phyloP scores from a whole-genome alignment of 1,140 invertebrate genomes.

The Cydia amplana region DNA sequence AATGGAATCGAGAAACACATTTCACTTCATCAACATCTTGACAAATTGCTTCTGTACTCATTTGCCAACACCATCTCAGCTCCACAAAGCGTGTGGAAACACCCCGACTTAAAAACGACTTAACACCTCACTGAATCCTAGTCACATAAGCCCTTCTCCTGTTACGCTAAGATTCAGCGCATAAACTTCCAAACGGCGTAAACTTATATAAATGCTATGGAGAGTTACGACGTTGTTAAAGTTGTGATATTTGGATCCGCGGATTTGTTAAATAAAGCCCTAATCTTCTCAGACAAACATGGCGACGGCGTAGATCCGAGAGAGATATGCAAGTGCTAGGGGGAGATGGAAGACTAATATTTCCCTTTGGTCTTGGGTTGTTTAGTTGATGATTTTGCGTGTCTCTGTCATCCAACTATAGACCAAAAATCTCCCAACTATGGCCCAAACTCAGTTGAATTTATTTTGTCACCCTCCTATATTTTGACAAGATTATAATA shows the following conservation, averaged over 20 bases:
- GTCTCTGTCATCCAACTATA: too few species aligned
- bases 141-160: neutral
- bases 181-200: neutral
- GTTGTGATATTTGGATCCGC: neutral
- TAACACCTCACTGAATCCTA: neutral
- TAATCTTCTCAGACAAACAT: slow-evolving; percentile 21
- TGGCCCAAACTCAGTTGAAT: too few species aligned
- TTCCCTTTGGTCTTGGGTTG: neutral
- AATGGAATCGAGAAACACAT: slow-evolving; percentile 19
- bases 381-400: too few species aligned
- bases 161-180: neutral
- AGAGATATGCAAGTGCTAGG: neutral
- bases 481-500: too few species aligned
- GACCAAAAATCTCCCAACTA: too few species aligned
- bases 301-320: slow-evolving; percentile 1
- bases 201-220: neutral
- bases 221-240: neutral
- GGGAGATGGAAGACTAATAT: neutral
- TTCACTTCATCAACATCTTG: slow-evolving; percentile 15
- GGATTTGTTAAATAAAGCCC: slow-evolving; percentile 15
- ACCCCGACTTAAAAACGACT: neutral
- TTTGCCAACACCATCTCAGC: slow-evolving; percentile 8
- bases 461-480: too few species aligned
- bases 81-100: neutral
- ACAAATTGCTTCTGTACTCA: slow-evolving; percentile 16